Evolutionary conservation across 2,888 invertebrate species (phyloP).

Genomic region (Yponomeuta cagnagella): DNA sequence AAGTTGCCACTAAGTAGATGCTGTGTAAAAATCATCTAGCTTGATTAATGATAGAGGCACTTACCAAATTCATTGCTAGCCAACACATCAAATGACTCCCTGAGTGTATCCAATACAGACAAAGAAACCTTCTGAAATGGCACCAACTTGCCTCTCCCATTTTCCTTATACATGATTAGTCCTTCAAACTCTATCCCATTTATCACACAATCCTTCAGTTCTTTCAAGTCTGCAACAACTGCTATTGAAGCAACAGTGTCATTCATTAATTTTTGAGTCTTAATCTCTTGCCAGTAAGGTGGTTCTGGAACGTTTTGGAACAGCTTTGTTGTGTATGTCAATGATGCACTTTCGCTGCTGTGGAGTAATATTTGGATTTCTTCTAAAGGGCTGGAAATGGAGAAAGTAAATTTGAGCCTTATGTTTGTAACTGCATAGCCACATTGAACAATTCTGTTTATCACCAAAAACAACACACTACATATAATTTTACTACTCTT

Average conservation of each 20-base stretch:
- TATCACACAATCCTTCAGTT: constrained; percentile 35
- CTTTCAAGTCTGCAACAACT: constrained; percentile 38
- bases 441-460: too few species aligned
- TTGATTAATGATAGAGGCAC: constrained; percentile 16
- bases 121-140: constrained; percentile 45
- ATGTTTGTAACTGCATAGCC: background rate
- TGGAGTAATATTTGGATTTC: constrained; percentile 44
- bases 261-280: constrained; percentile 24
- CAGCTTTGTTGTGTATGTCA: constrained; percentile 48
- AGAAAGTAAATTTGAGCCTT: background rate
- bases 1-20: too few species aligned
- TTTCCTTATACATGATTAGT: constrained; percentile 38
- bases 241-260: constrained; percentile 27
- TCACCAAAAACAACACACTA: too few species aligned
- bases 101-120: constrained; percentile 41
- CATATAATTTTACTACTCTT: too few species aligned
- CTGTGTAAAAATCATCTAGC: too few species aligned
- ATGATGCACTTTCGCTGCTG: constrained; percentile 28
- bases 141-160: constrained; percentile 34
- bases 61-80: constrained; percentile 32
- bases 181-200: constrained; percentile 44
- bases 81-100: constrained; percentile 46
- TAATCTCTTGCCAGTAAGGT: constrained; percentile 43
- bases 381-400: constrained; percentile 44
- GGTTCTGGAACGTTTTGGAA: constrained; percentile 30